Conservation (phyloP, 2,113 vertebrate genomes). For the Danio rerio region DNA sequence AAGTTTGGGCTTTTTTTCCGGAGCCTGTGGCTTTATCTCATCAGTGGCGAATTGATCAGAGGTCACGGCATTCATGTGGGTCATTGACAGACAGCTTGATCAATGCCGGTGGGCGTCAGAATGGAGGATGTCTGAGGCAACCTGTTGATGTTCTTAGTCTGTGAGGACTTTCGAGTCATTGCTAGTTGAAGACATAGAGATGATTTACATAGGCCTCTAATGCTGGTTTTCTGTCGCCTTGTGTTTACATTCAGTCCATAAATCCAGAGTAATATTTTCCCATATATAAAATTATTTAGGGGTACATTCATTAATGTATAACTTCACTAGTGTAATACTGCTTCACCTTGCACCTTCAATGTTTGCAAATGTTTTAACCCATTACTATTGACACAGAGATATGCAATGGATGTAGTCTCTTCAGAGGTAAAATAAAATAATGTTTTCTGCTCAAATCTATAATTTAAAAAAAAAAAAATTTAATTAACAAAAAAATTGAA, state of each 20-base stretch:
- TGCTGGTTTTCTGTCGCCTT: background rate
- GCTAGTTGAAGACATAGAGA: background rate
- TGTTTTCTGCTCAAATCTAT: too few species aligned
- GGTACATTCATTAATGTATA: too few species aligned
- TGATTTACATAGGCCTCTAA: slow-evolving; percentile 10
- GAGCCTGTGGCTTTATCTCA: slow-evolving; percentile 46
- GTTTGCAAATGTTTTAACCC: too few species aligned
- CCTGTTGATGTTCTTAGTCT: background rate
- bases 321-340: too few species aligned
- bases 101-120: background rate
- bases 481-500: too few species aligned
- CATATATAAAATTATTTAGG: too few species aligned
- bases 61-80: background rate
- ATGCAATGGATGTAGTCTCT: too few species aligned
- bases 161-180: background rate
- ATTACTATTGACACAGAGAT: too few species aligned
- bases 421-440: too few species aligned
- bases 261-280: background rate
- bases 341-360: too few species aligned
- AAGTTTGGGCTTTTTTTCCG: background rate
- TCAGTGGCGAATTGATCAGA: slow-evolving; percentile 45
- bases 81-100: slow-evolving; percentile 25
- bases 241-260: background rate
- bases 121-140: background rate
- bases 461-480: too few species aligned